These are phyloP conservation scores for Pleuronectes platessa DNA, from an alignment of 2,113 vertebrate species.

Conservation along the genomic window DNA sequence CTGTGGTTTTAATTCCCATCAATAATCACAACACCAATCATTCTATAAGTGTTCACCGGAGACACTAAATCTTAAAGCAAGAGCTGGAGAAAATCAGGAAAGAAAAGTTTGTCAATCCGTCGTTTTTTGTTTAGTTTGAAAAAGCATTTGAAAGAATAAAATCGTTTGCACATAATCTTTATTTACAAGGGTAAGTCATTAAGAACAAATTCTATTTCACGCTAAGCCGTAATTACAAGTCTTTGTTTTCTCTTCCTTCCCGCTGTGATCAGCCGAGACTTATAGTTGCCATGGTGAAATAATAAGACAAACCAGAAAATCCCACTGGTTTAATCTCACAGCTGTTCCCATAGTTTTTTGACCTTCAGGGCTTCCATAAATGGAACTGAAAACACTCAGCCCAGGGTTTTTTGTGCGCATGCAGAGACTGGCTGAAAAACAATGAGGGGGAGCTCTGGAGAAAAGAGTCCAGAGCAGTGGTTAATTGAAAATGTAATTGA, in stretches of 20 bases:
- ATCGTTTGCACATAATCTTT: conserved; percentile 56
- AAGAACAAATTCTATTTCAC: conserved; percentile 64
- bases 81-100: conserved; percentile 13
- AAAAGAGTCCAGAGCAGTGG: conserved; percentile 48
- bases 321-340: conserved; percentile 64
- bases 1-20: conserved; percentile 18
- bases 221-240: conserved; percentile 68
- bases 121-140: conserved; percentile 44
- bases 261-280: conserved; percentile 61
- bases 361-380: conserved; percentile 73
- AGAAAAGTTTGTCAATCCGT: background rate
- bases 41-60: conserved; percentile 28
- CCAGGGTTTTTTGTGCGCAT: conserved; percentile 35
- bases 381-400: conserved; percentile 62
- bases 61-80: conserved; percentile 16
- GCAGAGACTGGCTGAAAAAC: conserved; percentile 49
- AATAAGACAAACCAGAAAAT: conserved; percentile 66
- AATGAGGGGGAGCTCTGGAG: conserved; percentile 24
- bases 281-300: conserved; percentile 73
- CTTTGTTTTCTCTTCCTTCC: conserved; percentile 68
- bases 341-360: conserved; percentile 67
- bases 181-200: conserved; percentile 60
- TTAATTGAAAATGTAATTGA: conserved; percentile 75
- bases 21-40: conserved; percentile 29
- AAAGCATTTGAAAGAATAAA: conserved; percentile 42